These are phyloP conservation scores for Mallotus villosus DNA, from an alignment of 2,797 vertebrate genomes.

Conservation along the genomic window DNA sequence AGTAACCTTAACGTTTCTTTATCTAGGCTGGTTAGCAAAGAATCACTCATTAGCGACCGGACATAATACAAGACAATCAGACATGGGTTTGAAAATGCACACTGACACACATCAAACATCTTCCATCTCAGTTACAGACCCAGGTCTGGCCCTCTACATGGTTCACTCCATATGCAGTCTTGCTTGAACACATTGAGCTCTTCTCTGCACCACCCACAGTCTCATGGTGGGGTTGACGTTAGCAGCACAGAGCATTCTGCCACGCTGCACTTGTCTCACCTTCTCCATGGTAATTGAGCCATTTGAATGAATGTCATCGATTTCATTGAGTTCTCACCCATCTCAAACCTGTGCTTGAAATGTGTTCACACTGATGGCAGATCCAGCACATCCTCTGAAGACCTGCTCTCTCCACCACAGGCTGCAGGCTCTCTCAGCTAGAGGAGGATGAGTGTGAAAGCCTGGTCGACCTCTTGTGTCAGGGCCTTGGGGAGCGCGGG, in stretches of 20 bases:
- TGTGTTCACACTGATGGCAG: neutral
- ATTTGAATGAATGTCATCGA: too few species aligned
- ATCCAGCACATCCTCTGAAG: slow-evolving; percentile 33
- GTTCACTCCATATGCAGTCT: too few species aligned
- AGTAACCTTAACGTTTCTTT: neutral
- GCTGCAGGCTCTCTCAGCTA: slow-evolving; percentile 35
- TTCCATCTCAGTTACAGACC: too few species aligned
- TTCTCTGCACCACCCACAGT: too few species aligned
- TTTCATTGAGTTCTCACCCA: neutral
- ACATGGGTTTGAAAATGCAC: neutral
- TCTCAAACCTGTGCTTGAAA: neutral
- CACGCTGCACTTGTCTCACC: too few species aligned
- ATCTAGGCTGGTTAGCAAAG: neutral
- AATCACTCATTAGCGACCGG: neutral
- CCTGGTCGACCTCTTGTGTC: slow-evolving; percentile 65
- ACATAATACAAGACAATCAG: neutral
- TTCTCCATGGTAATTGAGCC: too few species aligned
- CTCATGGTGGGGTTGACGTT: too few species aligned
- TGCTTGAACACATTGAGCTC: too few species aligned
- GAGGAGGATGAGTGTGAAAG: slow-evolving; percentile 58
- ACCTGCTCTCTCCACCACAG: slow-evolving; percentile 28
- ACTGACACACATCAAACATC: too few species aligned
- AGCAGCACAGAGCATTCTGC: neutral
- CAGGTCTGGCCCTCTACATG: too few species aligned
- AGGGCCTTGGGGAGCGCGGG: slow-evolving; percentile 53